phyloP scores from a whole-genome alignment of 2,113 vertebrate genomes.

The Rynchops niger region DNA sequence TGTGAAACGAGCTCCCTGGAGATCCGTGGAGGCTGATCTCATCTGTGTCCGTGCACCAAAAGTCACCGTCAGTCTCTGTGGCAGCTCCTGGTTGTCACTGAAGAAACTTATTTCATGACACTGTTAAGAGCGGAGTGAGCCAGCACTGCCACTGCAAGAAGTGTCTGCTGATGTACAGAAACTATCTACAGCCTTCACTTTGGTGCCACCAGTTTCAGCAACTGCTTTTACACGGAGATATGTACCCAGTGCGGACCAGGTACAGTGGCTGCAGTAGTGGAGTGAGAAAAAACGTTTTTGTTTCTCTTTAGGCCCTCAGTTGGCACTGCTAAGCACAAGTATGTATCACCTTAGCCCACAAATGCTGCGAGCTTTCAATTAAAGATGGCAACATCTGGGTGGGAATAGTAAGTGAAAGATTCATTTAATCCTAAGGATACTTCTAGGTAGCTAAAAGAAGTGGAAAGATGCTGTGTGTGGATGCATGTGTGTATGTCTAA shows the following conservation, averaged over 20 bases:
- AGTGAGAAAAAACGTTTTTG: background rate
- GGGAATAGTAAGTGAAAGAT: background rate
- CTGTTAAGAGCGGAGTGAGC: background rate
- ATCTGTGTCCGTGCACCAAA: background rate
- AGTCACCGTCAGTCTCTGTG: background rate
- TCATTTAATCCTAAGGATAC: constrained; percentile 6
- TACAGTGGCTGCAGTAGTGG: background rate
- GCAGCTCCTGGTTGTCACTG: background rate
- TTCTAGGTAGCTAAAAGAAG: background rate
- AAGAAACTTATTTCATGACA: background rate
- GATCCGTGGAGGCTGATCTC: background rate
- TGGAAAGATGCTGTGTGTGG: background rate
- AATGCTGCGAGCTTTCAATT: background rate
- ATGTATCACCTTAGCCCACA: background rate
- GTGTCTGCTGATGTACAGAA: background rate
- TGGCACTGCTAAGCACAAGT: background rate
- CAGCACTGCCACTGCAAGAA: background rate
- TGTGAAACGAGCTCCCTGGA: background rate
- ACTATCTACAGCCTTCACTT: background rate
- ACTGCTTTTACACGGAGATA: background rate
- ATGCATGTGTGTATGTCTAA: background rate
- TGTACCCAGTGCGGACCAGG: background rate
- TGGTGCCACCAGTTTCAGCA: background rate
- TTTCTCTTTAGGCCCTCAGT: background rate
- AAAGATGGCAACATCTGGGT: background rate